Conservation (phyloP, 2,113 vertebrate species). For the Colaptes auratus region DNA sequence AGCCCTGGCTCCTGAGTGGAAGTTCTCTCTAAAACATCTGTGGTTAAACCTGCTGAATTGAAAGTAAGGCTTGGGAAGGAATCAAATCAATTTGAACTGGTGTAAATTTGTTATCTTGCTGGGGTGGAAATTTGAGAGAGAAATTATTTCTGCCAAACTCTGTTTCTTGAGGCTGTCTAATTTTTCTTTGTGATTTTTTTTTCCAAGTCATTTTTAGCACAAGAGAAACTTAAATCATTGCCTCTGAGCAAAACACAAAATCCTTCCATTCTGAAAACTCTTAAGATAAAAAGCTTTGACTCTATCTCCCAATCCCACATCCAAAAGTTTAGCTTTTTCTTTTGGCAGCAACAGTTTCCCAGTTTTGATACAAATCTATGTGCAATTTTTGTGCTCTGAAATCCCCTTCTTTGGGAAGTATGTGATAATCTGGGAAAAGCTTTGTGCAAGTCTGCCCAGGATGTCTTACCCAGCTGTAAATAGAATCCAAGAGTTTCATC, state of each 20-base stretch:
- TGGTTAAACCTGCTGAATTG: neutral
- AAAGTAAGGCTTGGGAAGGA: neutral
- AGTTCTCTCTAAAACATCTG: neutral
- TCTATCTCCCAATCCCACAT: neutral
- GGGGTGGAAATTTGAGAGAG: neutral
- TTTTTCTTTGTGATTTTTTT: neutral
- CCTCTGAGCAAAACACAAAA: neutral
- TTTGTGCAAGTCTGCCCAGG: neutral
- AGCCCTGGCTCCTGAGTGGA: neutral
- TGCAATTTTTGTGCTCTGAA: neutral
- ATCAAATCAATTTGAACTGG: neutral
- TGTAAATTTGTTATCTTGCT: neutral
- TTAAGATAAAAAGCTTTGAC: neutral
- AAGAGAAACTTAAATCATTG: neutral
- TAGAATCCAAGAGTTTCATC: neutral
- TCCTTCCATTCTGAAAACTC: neutral
- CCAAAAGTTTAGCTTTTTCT: neutral
- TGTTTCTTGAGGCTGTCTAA: neutral
- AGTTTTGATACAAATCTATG: neutral
- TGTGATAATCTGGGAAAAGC: neutral
- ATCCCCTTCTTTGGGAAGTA: neutral
- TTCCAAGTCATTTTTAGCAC: neutral
- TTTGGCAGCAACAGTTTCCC: neutral
- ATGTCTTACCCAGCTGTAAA: neutral
- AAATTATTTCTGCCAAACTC: neutral